phyloP scores from a whole-genome alignment of 2,797 vertebrate genomes.

The Tamandua tetradactyla region DNA sequence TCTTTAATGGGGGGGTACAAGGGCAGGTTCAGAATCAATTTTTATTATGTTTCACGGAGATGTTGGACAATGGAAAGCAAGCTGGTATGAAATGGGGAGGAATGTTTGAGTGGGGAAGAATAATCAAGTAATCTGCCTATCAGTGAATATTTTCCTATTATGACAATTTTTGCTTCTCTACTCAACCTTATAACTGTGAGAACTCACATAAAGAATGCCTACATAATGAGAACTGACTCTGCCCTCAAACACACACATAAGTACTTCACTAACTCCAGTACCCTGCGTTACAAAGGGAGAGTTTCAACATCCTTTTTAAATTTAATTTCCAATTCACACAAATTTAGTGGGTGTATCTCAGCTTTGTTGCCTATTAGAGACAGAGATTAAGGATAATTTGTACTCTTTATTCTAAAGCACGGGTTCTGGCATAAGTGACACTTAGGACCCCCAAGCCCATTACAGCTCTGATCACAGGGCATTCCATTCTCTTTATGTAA shows the following conservation, averaged over 20 bases:
- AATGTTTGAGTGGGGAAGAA: background rate
- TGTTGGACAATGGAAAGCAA: background rate
- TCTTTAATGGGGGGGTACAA: background rate
- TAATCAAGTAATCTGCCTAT: background rate
- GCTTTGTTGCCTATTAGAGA: background rate
- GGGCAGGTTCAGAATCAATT: background rate
- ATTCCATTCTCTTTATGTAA: background rate
- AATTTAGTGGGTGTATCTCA: background rate
- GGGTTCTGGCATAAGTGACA: background rate
- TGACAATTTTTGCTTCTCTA: background rate
- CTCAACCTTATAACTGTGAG: background rate
- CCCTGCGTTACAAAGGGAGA: background rate
- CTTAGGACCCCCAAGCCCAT: background rate
- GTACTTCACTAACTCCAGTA: background rate
- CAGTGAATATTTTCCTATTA: background rate
- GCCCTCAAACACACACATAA: background rate
- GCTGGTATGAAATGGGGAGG: background rate
- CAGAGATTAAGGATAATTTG: background rate
- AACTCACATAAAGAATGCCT: background rate
- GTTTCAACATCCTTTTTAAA: slow-evolving; percentile 4
- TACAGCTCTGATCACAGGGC: background rate
- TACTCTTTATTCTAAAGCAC: background rate
- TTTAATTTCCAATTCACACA: slow-evolving; percentile 1
- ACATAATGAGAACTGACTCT: background rate
- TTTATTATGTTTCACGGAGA: background rate